Conservation (phyloP, 1,140 invertebrate species). For the Gyrodactylus bullatarudis region DNA sequence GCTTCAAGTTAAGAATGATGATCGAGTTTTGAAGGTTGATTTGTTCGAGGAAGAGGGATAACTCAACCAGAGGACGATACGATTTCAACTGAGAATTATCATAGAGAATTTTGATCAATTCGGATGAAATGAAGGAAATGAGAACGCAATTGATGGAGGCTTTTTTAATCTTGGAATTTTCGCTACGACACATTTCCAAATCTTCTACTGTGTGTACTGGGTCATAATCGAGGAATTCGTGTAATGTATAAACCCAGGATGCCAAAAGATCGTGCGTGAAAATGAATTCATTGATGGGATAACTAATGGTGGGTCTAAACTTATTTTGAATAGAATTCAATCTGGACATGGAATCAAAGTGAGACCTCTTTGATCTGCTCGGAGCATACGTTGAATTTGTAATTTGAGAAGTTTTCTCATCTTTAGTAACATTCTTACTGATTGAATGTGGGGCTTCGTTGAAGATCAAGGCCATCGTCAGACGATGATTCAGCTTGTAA, state of each 20-base stretch:
- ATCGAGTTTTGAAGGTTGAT: not conserved
- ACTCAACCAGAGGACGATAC: not conserved
- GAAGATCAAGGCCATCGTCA: not conserved
- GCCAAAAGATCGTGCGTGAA: not conserved
- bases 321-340: too few relatives aligned
- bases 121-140: not conserved
- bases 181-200: too few relatives aligned
- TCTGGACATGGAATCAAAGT: too few relatives aligned
- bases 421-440: too few relatives aligned
- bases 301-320: too few relatives aligned
- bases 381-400: too few relatives aligned
- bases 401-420: too few relatives aligned
- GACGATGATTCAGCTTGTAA: not conserved
- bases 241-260: not conserved
- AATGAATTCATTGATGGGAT: not conserved
- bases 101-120: not conserved
- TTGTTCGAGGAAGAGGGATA: not conserved
- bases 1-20: not conserved
- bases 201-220: too few relatives aligned
- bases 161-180: too few relatives aligned
- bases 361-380: too few relatives aligned
- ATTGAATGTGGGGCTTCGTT: too few relatives aligned
- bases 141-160: not conserved
- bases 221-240: not conserved
- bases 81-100: not conserved